These are phyloP conservation scores for Dolichoris vasculosae DNA, from an alignment of 1,140 invertebrate species.

Conservation along the genomic window DNA sequence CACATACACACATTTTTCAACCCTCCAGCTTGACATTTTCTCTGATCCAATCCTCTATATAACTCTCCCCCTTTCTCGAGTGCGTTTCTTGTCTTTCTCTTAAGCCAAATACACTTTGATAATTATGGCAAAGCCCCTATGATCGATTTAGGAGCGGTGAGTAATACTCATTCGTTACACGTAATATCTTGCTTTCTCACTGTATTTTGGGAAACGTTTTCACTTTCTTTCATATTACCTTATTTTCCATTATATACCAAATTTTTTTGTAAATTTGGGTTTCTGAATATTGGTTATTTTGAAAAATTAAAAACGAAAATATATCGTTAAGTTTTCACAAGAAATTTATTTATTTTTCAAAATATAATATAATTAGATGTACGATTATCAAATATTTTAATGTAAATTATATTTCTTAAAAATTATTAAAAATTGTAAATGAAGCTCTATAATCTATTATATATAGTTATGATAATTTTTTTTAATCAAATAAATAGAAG, in stretches of 20 bases:
- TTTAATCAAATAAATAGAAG: too few species aligned
- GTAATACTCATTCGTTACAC: neutral
- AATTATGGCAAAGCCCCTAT: neutral
- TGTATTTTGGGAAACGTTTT: neutral
- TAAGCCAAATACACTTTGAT: neutral
- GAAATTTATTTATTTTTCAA: too few species aligned
- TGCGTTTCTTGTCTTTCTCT: neutral
- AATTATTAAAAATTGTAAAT: too few species aligned
- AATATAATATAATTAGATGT: too few species aligned
- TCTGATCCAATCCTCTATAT: neutral
- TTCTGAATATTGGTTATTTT: too few species aligned
- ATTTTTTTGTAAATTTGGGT: neutral
- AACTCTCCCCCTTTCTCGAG: neutral
- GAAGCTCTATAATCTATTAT: too few species aligned
- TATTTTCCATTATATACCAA: neutral
- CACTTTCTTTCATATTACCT: neutral
- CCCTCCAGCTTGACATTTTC: slow-evolving; percentile 24
- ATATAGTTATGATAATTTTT: too few species aligned
- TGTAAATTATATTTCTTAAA: too few species aligned
- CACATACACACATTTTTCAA: neutral
- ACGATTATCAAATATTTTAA: too few species aligned
- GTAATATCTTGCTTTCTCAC: neutral
- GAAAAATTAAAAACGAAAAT: too few species aligned
- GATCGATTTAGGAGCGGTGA: slow-evolving; percentile 30
- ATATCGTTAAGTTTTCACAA: too few species aligned